Base-by-base conservation (phyloP, 2,888 invertebrate genomes). In the Glyphotaelius pellucidus region DNA sequence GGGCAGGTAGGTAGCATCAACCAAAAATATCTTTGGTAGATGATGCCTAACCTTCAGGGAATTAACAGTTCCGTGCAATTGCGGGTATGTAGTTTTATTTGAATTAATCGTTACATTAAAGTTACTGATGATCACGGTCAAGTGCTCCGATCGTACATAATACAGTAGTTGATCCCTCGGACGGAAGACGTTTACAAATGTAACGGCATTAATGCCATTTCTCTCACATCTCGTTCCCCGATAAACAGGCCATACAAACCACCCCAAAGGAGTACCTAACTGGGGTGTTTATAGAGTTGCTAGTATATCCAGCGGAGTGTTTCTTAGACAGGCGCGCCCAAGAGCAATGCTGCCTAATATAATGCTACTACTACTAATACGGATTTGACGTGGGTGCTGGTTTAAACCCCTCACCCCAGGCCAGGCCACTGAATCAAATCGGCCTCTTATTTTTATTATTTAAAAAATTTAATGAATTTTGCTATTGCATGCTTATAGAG, bases 311-410 rank as follows among this genome's bases (percentile, higher is more conserved):
- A 42, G 88, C n/a, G 85, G 80, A 47, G 84, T 47, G 91, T 89
- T 94, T 93, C 93, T 92, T 91, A 92, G 92, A 94, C 94, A 93
- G 94, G 94, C 94, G 94, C 94, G 94, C 94, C 93, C 92, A 93
- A 93, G 92, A 94, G 93, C 94, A 93, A 93, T n/a, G n/a, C 67
- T 67, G 67, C 67, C 67, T 67, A 67, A 67, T 67, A n/a, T 67
- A 67, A 67, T 67, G 67, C 67, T n/a, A 67, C 67, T 67, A n/a
- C 19, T 25, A 67, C 67, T n/a, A 9, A 25, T 67, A 67, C 67
- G 67, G 67, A n/a, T 25, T 67, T 67, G 25, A 25, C 67, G 67
- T 67, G 25, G 67, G 67, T 25, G 67, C n/a, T 7, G 52, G 52
- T 5, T 19, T 5, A 52, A 52, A 19, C 52, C 14, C 19, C 52